Conservation (phyloP, 2,888 invertebrate genomes). For the Hydraecia micacea region DNA sequence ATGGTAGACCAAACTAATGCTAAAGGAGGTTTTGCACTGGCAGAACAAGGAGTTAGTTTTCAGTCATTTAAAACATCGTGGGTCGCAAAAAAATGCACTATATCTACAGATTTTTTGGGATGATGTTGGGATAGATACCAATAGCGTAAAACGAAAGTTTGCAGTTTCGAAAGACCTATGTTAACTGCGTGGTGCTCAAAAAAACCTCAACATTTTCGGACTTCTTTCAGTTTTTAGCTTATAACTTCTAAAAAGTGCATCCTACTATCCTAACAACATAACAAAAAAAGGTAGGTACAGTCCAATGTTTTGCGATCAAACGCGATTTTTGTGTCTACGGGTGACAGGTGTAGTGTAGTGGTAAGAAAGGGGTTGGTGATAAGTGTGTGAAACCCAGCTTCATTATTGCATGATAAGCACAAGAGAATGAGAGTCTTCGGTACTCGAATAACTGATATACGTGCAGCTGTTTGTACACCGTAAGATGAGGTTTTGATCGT, state of each 20-base stretch:
- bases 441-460: background rate
- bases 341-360: background rate
- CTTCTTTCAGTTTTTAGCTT: background rate
- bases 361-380: background rate
- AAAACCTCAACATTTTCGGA: background rate
- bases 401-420: background rate
- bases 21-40: slow-evolving; percentile 44
- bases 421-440: background rate
- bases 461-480: background rate
- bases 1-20: slow-evolving; percentile 56
- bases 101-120: background rate
- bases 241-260: background rate
- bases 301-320: background rate
- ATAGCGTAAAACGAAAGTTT: background rate
- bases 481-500: background rate
- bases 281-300: background rate
- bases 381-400: slow-evolving; percentile 1
- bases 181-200: background rate
- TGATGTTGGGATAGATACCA: background rate
- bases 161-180: too few relatives aligned
- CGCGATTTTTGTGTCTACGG: background rate
- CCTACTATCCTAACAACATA: too few relatives aligned
- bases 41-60: background rate
- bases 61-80: background rate
- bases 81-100: background rate